Evolutionary conservation across 2,888 invertebrate species (phyloP).

Genomic region (Orthosia incerta): DNA sequence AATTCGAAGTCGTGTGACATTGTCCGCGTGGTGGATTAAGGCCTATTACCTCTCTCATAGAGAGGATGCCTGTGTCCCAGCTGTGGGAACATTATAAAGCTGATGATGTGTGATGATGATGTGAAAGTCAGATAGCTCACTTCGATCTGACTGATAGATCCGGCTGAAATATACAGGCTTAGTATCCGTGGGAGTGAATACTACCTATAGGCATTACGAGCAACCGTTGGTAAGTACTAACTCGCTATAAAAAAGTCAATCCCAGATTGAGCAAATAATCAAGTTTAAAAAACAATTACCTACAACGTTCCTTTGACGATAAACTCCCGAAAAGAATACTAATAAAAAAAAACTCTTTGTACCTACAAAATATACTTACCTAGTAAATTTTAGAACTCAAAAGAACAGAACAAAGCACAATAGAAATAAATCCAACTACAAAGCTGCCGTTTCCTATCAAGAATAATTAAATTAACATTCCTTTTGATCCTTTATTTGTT

Average conservation of each 20-base stretch:
- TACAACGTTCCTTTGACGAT: neutral
- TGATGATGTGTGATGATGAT: no score
- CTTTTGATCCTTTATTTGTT: conserved; percentile 31
- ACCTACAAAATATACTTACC: neutral
- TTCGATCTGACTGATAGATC: no score
- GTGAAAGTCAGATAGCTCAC: no score
- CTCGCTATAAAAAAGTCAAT: neutral
- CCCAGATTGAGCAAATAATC: neutral
- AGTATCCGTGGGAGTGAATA: no score
- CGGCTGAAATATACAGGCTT: no score
- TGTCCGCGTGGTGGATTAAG: no score
- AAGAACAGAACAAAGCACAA: conserved; percentile 1
- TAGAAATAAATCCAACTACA: conserved; percentile 28
- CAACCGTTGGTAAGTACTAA: neutral
- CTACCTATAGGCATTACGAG: no score
- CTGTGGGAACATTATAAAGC: no score
- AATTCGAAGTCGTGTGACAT: no score
- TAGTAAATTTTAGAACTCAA: conserved; percentile 2
- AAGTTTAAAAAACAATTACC: neutral
- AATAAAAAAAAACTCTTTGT: conserved; percentile 3
- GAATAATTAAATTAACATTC: conserved; percentile 32
- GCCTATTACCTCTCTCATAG: no score
- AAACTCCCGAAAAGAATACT: neutral
- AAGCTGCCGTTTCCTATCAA: conserved; percentile 16
- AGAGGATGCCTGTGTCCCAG: no score